Base-by-base conservation (phyloP, 2,113 vertebrate species). In the Porphyrio hochstetteri region DNA sequence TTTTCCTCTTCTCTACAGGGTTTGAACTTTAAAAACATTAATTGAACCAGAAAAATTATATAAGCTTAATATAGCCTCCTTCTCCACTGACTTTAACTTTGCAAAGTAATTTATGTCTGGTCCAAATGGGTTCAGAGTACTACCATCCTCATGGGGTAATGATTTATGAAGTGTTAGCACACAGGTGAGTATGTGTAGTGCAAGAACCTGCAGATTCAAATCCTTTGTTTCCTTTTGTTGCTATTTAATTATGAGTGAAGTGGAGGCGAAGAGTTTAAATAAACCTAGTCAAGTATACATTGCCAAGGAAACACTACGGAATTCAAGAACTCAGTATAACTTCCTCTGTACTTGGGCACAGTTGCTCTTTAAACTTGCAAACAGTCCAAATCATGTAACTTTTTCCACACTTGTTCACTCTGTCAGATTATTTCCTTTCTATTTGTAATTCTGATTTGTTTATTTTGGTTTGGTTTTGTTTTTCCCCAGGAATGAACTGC, bases 181-280 rank as follows among this genome's bases (percentile, higher is more conserved):
- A 86, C 82, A 89, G 88, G 86, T 94, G 92, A 86, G 78, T 64
- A 75, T 28, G 7, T 31, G 69, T 15, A 71, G 36, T 29, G 48
- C 38, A 88, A 92, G 65, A 95, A 88, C 18, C 83, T 95, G 90
- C 88, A 90, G 82, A 95, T 88, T 90, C 79, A 86, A 93, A 76
- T 48, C 18, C n/a, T 84, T 81, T 88, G 78, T 90, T 93, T 96
- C 56, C 33, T 57, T 88, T 60, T 48, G 61, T 57, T 94, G 69
- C 70, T 92, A 33, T 91, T 95, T 93, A 96, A 96, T 96, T 92
- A 93, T 88, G 82, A 93, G 60, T 92, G 90, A 92, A 89, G 61
- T 63, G 60, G 38, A 96, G 60, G 46, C 60, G 67, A 55, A 85
- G 71, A 86, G 56, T 89, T 96, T 88, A 94, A 81, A 88, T 68